A percentile compares a stretch with the other conserved stretches of the same genome.
phyloP scores from a whole-genome alignment of 2,888 invertebrate genomes.

The Noctua janthina region DNA sequence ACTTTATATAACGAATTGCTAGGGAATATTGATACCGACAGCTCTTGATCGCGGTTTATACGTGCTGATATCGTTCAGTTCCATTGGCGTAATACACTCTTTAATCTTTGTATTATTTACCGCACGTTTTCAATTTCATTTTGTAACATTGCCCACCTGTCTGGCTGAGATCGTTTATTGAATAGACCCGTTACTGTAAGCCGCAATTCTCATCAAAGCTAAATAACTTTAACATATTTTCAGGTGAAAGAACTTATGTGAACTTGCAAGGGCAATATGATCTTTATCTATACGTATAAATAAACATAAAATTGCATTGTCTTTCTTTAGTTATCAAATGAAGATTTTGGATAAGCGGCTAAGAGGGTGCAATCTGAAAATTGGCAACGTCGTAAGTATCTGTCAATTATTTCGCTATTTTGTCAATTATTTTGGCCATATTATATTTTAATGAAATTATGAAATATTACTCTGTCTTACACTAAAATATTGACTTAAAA shows the following conservation, averaged over 20 bases:
- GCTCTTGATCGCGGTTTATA: background rate
- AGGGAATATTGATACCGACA: background rate
- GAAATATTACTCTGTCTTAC: background rate
- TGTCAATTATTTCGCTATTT: background rate
- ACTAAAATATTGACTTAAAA: background rate
- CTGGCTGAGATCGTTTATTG: slow-evolving; percentile 42
- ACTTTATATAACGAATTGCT: background rate
- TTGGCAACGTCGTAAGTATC: background rate
- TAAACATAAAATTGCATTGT: background rate
- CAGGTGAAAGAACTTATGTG: slow-evolving; percentile 38
- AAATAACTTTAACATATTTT: slow-evolving; percentile 17
- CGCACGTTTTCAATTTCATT: slow-evolving; percentile 61
- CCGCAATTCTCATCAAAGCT: slow-evolving; percentile 34
- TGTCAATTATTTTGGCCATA: background rate
- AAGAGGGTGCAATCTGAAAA: background rate
- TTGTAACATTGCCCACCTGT: slow-evolving; percentile 32
- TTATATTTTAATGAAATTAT: too few relatives aligned
- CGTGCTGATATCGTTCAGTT: background rate
- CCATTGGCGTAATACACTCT: background rate
- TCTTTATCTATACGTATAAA: background rate
- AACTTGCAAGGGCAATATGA: background rate
- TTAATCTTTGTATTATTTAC: slow-evolving; percentile 45
- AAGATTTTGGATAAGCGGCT: background rate
- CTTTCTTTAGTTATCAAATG: background rate
- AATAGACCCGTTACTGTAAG: slow-evolving; percentile 28